These are phyloP conservation scores for Mesitornis unicolor DNA, from an alignment of 2,113 vertebrate species.

Conservation along the genomic window DNA sequence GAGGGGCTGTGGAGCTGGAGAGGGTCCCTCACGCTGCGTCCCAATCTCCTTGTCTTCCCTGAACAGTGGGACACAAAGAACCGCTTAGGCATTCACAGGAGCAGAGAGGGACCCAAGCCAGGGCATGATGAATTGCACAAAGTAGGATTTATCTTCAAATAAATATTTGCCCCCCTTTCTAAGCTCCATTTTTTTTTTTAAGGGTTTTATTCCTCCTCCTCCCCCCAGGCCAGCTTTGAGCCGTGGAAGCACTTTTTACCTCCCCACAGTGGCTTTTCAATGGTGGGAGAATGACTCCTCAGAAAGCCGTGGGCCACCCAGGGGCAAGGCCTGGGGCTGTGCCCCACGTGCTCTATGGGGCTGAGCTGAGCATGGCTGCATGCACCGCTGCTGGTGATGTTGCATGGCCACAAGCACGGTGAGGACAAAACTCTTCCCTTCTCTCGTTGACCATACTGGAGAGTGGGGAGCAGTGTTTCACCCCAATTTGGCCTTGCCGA, in stretches of 20 bases:
- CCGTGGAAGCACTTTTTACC: neutral
- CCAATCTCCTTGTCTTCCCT: neutral
- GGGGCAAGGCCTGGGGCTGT: neutral
- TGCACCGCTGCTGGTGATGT: neutral
- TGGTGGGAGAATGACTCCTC: neutral
- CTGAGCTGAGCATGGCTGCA: neutral
- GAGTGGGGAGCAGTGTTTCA: neutral
- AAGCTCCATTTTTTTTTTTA: neutral
- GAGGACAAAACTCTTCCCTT: neutral
- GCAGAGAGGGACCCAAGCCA: conserved; percentile 2
- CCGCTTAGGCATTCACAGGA: neutral
- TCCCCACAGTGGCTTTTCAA: neutral
- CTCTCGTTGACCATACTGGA: rapidly evolving
- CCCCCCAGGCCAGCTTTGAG: neutral
- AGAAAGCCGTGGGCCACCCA: neutral
- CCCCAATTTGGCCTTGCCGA: neutral
- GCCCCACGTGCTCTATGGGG: neutral
- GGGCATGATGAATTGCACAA: conserved; percentile 23
- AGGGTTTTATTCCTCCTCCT: conserved; percentile 12
- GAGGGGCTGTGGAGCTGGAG: neutral
- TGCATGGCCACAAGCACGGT: rapidly evolving
- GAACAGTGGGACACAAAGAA: neutral
- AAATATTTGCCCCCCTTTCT: neutral
- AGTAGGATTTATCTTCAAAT: conserved; percentile 58
- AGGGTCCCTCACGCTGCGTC: neutral